These are phyloP conservation scores for Tachyglossus aculeatus DNA, from an alignment of 2,797 vertebrate species.

Conservation along the genomic window DNA sequence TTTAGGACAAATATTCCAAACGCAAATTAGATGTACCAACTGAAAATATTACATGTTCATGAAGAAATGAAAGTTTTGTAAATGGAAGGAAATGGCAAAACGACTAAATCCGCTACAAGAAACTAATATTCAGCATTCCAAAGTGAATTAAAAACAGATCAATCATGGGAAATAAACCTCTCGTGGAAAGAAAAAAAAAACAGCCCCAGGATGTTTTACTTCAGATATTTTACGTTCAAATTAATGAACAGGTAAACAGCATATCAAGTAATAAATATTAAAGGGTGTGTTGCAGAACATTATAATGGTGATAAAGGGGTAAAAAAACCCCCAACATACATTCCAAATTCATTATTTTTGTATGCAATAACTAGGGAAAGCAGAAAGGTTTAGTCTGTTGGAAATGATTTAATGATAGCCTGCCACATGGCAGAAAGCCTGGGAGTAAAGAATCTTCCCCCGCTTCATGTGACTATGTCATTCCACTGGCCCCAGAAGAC, in stretches of 20 bases:
- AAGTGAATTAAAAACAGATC: slow-evolving; percentile 55
- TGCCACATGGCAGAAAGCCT: no score
- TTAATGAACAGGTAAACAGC: slow-evolving; percentile 56
- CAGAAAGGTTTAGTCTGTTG: no score
- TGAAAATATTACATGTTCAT: neutral
- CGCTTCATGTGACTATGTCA: no score
- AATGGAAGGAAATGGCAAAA: slow-evolving; percentile 37
- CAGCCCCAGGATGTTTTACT: slow-evolving; percentile 54
- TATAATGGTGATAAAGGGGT: slow-evolving; percentile 2
- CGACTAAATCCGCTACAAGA: slow-evolving; percentile 16
- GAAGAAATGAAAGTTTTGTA: slow-evolving; percentile 33
- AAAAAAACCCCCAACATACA: no score
- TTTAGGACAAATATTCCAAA: slow-evolving; percentile 4
- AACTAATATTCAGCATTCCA: slow-evolving; percentile 57
- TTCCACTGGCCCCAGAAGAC: no score
- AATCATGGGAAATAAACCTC: slow-evolving; percentile 56
- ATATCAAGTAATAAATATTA: slow-evolving; percentile 31
- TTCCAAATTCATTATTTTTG: no score
- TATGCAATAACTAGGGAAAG: no score
- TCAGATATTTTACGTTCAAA: slow-evolving; percentile 52
- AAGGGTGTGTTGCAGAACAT: slow-evolving; percentile 34
- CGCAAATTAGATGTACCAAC: no score
- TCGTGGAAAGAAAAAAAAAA: slow-evolving; percentile 52
- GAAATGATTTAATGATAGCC: no score
- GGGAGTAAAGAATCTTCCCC: no score